phyloP scores from a whole-genome alignment of 2,888 invertebrate genomes.

The Ctenicera cuprea region DNA sequence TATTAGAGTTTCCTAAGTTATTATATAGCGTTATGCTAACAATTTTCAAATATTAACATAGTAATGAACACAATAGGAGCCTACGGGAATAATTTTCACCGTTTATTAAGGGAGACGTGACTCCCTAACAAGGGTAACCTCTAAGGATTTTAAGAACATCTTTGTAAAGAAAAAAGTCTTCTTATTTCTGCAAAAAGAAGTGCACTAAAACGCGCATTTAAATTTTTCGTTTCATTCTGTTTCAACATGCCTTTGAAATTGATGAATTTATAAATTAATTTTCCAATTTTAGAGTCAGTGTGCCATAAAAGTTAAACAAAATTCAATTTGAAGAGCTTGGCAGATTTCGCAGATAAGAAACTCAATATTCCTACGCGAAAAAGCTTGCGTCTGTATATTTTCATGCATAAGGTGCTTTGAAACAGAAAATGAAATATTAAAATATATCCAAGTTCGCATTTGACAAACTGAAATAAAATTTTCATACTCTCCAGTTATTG shows the following conservation, averaged over 20 bases:
- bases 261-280: conserved; percentile 2
- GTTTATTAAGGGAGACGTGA: conserved; percentile 18
- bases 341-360: conserved; percentile 2
- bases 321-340: conserved; percentile 11
- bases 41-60: conserved; percentile 38
- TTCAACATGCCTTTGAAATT: neutral
- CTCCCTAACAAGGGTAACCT: conserved; percentile 19
- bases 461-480: conserved; percentile 34
- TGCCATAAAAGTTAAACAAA: conserved; percentile 1
- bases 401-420: conserved; percentile 18
- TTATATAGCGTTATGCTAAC: conserved; percentile 15
- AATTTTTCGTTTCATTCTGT: neutral
- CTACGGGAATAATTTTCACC: conserved; percentile 14
- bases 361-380: neutral
- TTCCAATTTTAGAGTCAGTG: neutral
- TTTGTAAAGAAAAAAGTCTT: neutral
- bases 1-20: conserved; percentile 36
- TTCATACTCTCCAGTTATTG: conserved; percentile 19
- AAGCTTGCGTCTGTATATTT: conserved; percentile 18
- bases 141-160: conserved; percentile 10
- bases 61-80: conserved; percentile 29
- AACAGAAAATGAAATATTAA: conserved; percentile 37
- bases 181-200: too few species aligned
- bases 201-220: neutral
- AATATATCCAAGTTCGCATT: conserved; percentile 32